Percentiles rank a stretch among this genome's conserved stretches.
phyloP scores from a whole-genome alignment of 2,113 vertebrate genomes.

The Castor canadensis region DNA sequence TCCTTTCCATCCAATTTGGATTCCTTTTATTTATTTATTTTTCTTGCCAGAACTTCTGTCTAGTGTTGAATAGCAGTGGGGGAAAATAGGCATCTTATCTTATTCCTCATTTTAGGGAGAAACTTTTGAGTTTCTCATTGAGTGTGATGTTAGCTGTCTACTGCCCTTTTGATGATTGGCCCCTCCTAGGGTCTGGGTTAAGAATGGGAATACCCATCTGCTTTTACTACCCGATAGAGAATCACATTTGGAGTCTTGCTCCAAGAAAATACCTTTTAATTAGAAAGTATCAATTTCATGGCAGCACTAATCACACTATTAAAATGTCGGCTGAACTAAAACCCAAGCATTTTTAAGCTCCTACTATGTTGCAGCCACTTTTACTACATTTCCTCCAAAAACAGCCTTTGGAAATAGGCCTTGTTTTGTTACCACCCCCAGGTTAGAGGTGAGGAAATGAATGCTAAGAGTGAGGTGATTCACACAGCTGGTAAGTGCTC shows the following conservation, averaged over 20 bases:
- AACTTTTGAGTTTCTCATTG: background rate
- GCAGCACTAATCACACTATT: constrained; percentile 55
- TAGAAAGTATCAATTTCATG: constrained; percentile 65
- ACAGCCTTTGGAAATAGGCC: background rate
- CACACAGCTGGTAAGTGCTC: background rate
- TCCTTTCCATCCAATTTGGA: background rate
- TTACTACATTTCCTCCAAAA: constrained; percentile 16
- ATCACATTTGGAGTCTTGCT: constrained; percentile 64
- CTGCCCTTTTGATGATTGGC: background rate
- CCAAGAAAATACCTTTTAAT: constrained; percentile 73
- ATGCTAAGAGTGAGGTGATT: background rate
- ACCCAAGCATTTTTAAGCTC: constrained; percentile 19
- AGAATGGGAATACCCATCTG: background rate
- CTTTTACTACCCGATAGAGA: constrained; percentile 56
- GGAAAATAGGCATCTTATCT: background rate
- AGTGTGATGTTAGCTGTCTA: background rate
- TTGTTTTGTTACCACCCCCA: background rate
- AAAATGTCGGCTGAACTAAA: constrained; percentile 61
- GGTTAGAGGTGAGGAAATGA: constrained; percentile 37
- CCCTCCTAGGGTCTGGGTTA: background rate
- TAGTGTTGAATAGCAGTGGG: background rate
- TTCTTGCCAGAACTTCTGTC: background rate
- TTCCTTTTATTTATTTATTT: background rate
- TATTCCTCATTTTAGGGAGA: background rate
- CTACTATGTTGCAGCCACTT: constrained; percentile 39